Evolutionary conservation across 37 sponge, comb jelly and placozoan species (phyloP).

Genomic region (Petrosia ficiformis): DNA sequence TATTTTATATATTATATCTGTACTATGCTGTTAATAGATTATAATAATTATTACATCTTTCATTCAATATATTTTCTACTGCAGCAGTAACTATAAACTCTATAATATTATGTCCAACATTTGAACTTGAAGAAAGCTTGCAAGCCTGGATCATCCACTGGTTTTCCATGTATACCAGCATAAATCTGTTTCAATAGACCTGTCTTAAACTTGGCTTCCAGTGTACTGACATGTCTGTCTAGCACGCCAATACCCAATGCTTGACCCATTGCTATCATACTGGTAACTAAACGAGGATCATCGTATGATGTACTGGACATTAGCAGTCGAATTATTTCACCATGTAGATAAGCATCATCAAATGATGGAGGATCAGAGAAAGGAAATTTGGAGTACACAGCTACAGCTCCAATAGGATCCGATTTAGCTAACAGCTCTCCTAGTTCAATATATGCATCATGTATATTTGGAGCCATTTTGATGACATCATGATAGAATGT

Average conservation of each 20-base stretch:
- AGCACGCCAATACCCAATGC: slow-evolving; percentile 88
- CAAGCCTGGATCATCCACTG: slow-evolving; percentile 73
- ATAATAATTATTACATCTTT: too few species aligned
- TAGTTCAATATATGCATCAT: slow-evolving; percentile 97
- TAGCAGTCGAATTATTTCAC: slow-evolving; percentile 88
- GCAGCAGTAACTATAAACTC: background rate
- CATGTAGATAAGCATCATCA: slow-evolving; percentile 94
- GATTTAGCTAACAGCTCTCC: slow-evolving; percentile 75
- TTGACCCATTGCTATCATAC: slow-evolving; percentile 79
- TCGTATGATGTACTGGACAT: slow-evolving; percentile 79
- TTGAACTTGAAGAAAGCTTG: slow-evolving; percentile 96
- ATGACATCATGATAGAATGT: slow-evolving; percentile 79
- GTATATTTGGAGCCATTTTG: slow-evolving; percentile 70
- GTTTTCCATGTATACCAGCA: slow-evolving; percentile 84
- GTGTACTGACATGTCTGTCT: slow-evolving; percentile 77
- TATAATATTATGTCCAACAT: slow-evolving; percentile 65
- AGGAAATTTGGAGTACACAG: slow-evolving; percentile 85
- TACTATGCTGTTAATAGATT: background rate
- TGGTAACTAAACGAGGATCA: slow-evolving; percentile 62
- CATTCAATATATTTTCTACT: background rate
- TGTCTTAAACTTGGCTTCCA: slow-evolving; percentile 90
- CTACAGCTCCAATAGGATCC: slow-evolving; percentile 79
- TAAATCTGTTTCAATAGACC: slow-evolving; percentile 77
- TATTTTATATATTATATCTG: background rate
- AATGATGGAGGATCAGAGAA: slow-evolving; percentile 86